A percentile compares a stretch with the other conserved stretches of the same genome.
phyloP scores from a whole-genome alignment of 2,797 vertebrate genomes.

The Alauda arvensis region DNA sequence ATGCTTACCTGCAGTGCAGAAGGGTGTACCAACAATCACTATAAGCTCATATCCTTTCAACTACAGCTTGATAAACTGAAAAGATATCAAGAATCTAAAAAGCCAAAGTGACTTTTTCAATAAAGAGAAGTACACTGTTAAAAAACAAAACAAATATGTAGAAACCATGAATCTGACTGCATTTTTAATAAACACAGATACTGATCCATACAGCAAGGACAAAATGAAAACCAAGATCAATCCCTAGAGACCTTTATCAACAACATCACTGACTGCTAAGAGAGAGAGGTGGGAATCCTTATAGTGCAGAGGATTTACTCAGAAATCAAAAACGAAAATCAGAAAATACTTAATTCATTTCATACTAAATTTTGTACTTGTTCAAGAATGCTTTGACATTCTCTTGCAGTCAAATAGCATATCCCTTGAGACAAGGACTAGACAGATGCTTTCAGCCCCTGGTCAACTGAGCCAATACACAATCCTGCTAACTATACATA shows the following conservation, averaged over 20 bases:
- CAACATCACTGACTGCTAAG: not conserved
- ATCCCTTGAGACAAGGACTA: not conserved
- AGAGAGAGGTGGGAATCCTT: not conserved
- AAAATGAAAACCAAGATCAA: not conserved
- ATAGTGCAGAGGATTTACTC: not conserved
- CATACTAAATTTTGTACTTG: not conserved
- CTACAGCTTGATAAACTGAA: not conserved
- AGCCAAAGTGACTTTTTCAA: not conserved
- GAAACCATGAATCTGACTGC: not conserved
- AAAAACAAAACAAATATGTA: not conserved
- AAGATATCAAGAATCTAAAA: not conserved
- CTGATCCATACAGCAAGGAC: not conserved
- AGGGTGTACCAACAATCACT: not conserved
- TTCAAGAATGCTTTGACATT: not conserved
- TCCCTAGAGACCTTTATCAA: not conserved
- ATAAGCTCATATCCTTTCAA: not conserved
- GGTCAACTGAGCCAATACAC: not conserved
- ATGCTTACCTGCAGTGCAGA: not conserved
- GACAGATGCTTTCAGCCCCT: not conserved
- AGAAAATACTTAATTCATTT: not conserved
- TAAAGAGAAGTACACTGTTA: not conserved
- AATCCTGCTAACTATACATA: not conserved
- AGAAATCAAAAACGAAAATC: not conserved
- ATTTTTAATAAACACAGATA: not conserved
- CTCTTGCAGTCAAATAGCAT: not conserved